phyloP scores from a whole-genome alignment of 2,113 vertebrate genomes.

The Ammospiza nelsoni region DNA sequence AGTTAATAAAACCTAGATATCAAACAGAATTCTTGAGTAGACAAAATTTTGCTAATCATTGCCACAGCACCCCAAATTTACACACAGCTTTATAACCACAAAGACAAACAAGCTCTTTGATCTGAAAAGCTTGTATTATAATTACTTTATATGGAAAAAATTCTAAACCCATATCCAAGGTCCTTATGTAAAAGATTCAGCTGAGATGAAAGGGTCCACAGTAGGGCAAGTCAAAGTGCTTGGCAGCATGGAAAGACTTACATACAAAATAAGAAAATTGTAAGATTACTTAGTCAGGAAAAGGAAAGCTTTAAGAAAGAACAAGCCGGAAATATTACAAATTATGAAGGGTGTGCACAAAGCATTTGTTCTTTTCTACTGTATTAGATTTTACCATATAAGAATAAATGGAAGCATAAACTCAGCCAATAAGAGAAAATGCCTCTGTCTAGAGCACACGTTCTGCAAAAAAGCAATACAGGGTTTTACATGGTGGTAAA shows the following conservation, averaged over 20 bases:
- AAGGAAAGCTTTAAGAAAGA: not conserved
- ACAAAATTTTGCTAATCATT: not conserved
- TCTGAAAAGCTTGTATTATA: not conserved
- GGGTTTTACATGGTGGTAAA: not conserved
- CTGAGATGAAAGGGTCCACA: constrained; percentile 10
- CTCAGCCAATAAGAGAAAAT: not conserved
- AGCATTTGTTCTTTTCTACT: not conserved
- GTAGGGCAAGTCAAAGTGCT: not conserved
- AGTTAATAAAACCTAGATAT: constrained; percentile 1
- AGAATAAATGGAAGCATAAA: not conserved
- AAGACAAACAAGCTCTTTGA: constrained; percentile 30
- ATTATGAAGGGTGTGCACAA: not conserved
- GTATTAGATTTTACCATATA: not conserved
- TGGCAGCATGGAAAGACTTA: not conserved
- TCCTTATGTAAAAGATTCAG: constrained; percentile 6
- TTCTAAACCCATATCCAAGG: not conserved
- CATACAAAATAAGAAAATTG: constrained; percentile 20
- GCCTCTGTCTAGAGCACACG: not conserved
- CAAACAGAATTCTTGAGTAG: not conserved
- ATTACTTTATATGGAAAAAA: constrained; percentile 28
- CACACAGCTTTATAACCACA: not conserved
- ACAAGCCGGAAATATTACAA: not conserved
- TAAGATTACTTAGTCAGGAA: not conserved
- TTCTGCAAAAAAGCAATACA: not conserved
- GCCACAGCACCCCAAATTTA: not conserved